Evolutionary conservation across 2,113 vertebrate species (phyloP), one percentile per base, ranked within the genome.

Genomic region (Gallinago undulata): DNA sequence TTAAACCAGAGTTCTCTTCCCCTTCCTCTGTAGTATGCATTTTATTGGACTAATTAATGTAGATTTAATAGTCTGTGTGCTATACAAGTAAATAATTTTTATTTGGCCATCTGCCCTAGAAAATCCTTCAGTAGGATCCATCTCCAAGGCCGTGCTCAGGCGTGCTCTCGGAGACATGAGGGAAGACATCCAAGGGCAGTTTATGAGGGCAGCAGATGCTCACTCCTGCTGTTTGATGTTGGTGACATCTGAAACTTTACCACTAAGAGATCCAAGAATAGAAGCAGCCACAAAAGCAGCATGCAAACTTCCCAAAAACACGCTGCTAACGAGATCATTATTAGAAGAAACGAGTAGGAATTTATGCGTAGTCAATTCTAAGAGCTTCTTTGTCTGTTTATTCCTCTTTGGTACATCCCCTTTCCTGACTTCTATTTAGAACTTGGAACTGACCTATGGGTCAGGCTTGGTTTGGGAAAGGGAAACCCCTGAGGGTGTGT

Each of bases 81-180:
- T 69, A 69, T 31, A 55, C 48, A 95, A 84, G 63, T 86, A 93
- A 96, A 96, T 90, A 89, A 95, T 89, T 95, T 97, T 84, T 77
- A 95, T 95, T 92, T 97, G 50, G 69, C 57, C 79, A 95, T 93
- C 85, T 97, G 86, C 86, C 88, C 56, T 33, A 93, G 85, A 83
- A 64, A 94, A 89, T 74, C 39, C 68, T 90, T 85, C n/a, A 63
- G 33, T 56, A 83, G 43, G 93, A 90, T 45, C 62, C 11, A 77
- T 53, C 72, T 98, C 75, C 51, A 87, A 78, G 57, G 77, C 64
- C 59, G 75, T 28, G 75, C 37, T 90, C 31, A 59, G 76, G 86
- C 57, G 91, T 77, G 47, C 50, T 43, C 31, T 94, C 56, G 62
- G 50, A 94, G 43, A 43, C 62, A 70, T 11, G 31, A 84, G 89